phyloP scores from a whole-genome alignment of 2,113 vertebrate species.

The Arizona elegans region DNA sequence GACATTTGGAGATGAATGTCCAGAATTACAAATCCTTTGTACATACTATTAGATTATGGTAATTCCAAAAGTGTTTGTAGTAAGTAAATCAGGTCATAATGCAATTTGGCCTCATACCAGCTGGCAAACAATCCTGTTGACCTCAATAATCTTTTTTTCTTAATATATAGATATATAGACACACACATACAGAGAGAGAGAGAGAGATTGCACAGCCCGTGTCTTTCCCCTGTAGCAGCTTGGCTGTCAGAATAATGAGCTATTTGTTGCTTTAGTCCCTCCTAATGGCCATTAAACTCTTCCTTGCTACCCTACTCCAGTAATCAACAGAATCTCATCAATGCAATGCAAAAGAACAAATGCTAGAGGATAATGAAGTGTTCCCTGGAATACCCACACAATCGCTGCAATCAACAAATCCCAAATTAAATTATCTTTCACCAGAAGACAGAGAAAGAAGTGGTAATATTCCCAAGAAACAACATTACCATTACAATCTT shows the following conservation, averaged over 20 bases:
- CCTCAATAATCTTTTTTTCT: neutral
- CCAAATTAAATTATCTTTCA: slow-evolving; percentile 34
- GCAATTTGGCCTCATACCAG: neutral
- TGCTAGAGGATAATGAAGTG: slow-evolving; percentile 24
- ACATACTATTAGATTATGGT: neutral
- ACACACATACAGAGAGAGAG: neutral
- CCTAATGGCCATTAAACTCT: slow-evolving; percentile 5
- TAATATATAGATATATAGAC: neutral
- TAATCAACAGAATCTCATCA: slow-evolving; percentile 5
- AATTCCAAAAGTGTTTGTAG: neutral
- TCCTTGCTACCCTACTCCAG: neutral
- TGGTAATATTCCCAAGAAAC: neutral
- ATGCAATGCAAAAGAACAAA: slow-evolving; percentile 6
- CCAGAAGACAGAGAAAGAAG: slow-evolving; percentile 2
- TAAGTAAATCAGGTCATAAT: neutral
- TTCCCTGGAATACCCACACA: slow-evolving; percentile 3
- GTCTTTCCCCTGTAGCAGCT: neutral
- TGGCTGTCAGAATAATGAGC: neutral
- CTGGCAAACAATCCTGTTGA: neutral
- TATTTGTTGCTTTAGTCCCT: slow-evolving; percentile 2
- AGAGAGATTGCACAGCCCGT: neutral
- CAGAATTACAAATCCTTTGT: neutral
- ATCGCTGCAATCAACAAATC: slow-evolving; percentile 2
- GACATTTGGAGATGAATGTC: neutral
- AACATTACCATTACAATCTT: neutral